phyloP scores from a whole-genome alignment of 2,113 vertebrate species.

The Otocyon megalotis region DNA sequence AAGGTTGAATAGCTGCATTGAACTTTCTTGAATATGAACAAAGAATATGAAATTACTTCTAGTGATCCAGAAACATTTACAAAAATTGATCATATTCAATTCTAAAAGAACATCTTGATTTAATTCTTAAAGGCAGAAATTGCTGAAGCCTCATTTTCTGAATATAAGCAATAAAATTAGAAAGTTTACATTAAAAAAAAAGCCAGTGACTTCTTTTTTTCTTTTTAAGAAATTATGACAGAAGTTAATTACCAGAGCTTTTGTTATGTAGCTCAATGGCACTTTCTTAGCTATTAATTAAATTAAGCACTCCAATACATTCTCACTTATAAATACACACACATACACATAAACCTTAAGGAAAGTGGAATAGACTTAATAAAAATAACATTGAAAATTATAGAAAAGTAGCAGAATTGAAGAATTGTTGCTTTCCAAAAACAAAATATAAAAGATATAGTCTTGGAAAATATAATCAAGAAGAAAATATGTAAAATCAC shows the following conservation, averaged over 20 bases:
- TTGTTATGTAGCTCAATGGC: background rate
- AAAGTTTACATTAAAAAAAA: background rate
- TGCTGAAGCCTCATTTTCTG: background rate
- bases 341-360: background rate
- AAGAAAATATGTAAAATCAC: slow-evolving; percentile 18
- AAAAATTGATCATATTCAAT: background rate
- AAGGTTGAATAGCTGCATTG: background rate
- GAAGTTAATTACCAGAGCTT: background rate
- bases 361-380: slow-evolving; percentile 30
- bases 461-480: slow-evolving; percentile 52
- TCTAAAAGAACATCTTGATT: slow-evolving; percentile 30
- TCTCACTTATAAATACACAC: background rate
- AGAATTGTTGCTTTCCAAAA: slow-evolving; percentile 47
- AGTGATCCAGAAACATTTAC: slow-evolving; percentile 17
- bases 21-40: background rate
- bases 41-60: slow-evolving; percentile 13
- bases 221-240: slow-evolving; percentile 12
- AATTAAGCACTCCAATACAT: background rate
- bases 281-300: background rate
- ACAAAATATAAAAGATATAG: background rate
- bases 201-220: background rate
- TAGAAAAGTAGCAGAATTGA: slow-evolving; percentile 47
- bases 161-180: slow-evolving; percentile 34
- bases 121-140: slow-evolving; percentile 30
- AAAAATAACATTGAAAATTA: slow-evolving; percentile 50